Evolutionary conservation across 2,797 vertebrate species (phyloP), one percentile per base, ranked within the genome.

Genomic region (Clarias laeviceps): DNA sequence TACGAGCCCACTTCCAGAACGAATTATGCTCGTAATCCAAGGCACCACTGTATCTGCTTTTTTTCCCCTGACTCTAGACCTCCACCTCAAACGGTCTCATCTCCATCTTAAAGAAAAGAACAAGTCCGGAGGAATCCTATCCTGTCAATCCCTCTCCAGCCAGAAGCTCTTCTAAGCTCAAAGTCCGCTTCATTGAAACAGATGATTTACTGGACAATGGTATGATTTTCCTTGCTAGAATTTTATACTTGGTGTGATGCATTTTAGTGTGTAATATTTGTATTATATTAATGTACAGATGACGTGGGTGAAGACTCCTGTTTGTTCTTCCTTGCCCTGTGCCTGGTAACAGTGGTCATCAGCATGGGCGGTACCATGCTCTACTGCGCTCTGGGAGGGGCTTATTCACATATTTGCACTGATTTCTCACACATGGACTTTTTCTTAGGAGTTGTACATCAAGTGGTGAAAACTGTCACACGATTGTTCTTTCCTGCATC

Each of bases 181-280:
- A 97, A 96, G 98, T 99, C 83, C 94, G 96, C 78, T 99, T 99
- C 92, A 96, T 95, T 85, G 98, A 98, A 91, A 96, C 97, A 69
- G 97, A 97, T 0, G 97, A 98, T 22, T 92, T 88, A 2, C 89
- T 95, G 5, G 98, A 99, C 84, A 97, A 96, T 92, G 98, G 98
- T 99, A 93, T 45, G 87, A 61, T 80, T 74, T 59, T 73, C 32
- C 29, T 57, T 8, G 87, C 91, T 88, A 66, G 91, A 97, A 14
- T 56, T 65, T n/a, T 83, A 57, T 61, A n/a, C 29, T 37, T 37
- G 45, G 0, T 61, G 22, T 61, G 20, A 79, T 62, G 61, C 24
- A 8, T 62, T 22, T 24, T 37, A 40, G 57, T 37, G 8, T 24
- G 32, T n/a, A 11, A 82, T 3, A n/a, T 32, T 24, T 80, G 57